Evolutionary conservation across 2,888 invertebrate species (phyloP), one percentile per base, ranked within the genome.

Genomic region (Priocnemis perturbator): DNA sequence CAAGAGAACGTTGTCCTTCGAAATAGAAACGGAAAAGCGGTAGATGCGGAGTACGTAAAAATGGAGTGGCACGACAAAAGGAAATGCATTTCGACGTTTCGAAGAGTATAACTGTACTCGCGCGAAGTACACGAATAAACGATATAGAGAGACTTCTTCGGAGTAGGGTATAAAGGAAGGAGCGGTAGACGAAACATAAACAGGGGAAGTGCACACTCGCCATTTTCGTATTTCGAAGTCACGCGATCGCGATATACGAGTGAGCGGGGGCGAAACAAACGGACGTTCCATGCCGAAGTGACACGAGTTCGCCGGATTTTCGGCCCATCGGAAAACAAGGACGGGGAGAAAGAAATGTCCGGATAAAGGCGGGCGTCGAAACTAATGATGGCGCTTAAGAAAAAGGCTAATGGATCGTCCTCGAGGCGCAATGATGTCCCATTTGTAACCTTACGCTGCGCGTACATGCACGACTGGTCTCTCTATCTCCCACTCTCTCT

Each of bases 391-490:
- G 64, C 69, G 74, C 75, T 79, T 73, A 71, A 71, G 75, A 80
- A 77, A 78, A 81, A 76, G 76, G 77, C 78, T 80, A 84, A 84
- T 81, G 81, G 77, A 81, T 79, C 77, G 74, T 74, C 65, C 77
- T 67, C 67, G 72, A 64, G 69, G 78, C 77, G 81, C 78, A 77
- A 77, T 76, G 78, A 79, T 76, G 74, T 71, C 76, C 83, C 83
- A 83, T 84, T 83, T 82, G 83, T 84, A 83, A 85, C 79, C 76
- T 82, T 71, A 74, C 76, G 79, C 71, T 71, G 20, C 68, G 62
- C 68, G 60, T 71, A 50, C 59, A 61, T 67, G 50, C 26, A 23
- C 48, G 47, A 47, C 7, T 14, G 44, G n/a, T 23, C 58, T 44
- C 56, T 19, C 57, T 14, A 26, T 11, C 9, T n/a, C n/a, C n/a